Conservation (phyloP, 2,797 vertebrate species). For the Prunella strophiata region DNA sequence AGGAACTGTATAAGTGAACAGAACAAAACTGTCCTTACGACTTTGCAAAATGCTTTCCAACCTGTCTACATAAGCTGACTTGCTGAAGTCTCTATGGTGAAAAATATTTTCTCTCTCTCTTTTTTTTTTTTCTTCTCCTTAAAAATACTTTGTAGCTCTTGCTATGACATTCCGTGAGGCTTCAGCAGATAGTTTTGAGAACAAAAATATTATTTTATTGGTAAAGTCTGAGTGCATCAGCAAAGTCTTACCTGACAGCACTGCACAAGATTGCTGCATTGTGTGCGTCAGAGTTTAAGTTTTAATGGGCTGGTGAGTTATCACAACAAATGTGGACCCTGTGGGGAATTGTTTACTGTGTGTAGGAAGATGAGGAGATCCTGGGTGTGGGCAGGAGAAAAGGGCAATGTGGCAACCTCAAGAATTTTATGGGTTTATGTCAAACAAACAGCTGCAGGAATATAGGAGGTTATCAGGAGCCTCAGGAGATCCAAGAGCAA, state of each 20-base stretch:
- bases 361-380: conserved; percentile 23
- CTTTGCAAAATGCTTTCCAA: neutral
- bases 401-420: conserved; percentile 34
- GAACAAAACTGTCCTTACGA: neutral
- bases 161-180: neutral
- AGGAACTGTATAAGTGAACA: neutral
- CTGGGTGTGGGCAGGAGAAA: conserved; percentile 25
- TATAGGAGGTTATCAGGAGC: conserved; percentile 32
- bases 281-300: neutral
- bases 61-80: neutral
- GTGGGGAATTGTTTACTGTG: conserved; percentile 7
- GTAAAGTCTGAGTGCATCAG: neutral
- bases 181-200: neutral
- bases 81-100: neutral
- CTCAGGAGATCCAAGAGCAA: conserved; percentile 25
- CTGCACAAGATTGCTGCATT: neutral
- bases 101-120: neutral
- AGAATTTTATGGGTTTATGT: conserved; percentile 43
- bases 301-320: conserved; percentile 22
- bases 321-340: neutral
- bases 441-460: conserved; percentile 27
- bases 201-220: conserved; percentile 22
- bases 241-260: neutral
- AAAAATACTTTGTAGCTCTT: neutral
- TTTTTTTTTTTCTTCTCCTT: neutral